These are phyloP conservation scores for Microcebus tavaratra DNA, from an alignment of 2,113 vertebrate species.

Conservation along the genomic window DNA sequence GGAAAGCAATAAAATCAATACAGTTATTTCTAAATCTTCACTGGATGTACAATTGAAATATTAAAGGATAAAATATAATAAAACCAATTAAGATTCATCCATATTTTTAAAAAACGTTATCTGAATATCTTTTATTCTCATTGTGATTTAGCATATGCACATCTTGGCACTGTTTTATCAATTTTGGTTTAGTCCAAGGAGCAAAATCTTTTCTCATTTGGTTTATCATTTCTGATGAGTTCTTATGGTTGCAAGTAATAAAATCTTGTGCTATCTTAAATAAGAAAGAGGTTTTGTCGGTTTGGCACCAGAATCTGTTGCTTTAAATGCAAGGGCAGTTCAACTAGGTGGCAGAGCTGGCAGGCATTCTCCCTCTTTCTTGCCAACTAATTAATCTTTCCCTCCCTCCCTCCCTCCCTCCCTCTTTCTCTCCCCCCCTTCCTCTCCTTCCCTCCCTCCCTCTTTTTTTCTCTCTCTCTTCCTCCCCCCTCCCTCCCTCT, in stretches of 20 bases:
- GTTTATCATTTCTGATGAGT: conserved; percentile 12
- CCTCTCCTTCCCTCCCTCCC: too few species aligned
- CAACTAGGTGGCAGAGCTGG: background rate
- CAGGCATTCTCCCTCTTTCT: background rate
- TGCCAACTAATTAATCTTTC: conserved; percentile 4
- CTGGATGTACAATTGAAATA: conserved; percentile 37
- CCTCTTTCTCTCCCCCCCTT: background rate
- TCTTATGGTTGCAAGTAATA: background rate
- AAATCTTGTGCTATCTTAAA: conserved; percentile 7
- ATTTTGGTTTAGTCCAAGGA: background rate
- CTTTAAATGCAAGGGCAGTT: background rate
- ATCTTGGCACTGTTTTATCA: conserved; percentile 19
- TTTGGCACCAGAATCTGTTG: background rate
- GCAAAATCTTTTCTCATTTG: background rate
- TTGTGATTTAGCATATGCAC: background rate
- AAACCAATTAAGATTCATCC: background rate
- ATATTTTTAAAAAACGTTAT: background rate
- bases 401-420: too few species aligned
- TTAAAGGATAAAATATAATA: background rate
- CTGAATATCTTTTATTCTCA: background rate
- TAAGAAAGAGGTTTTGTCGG: conserved; percentile 1
- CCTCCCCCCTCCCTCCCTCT: too few species aligned
- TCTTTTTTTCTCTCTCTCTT: background rate
- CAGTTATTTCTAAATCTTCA: conserved; percentile 22
- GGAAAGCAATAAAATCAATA: conserved; percentile 44